Evolutionary conservation across 2,797 vertebrate species (phyloP).

Genomic region (Triplophysa bombifrons): DNA sequence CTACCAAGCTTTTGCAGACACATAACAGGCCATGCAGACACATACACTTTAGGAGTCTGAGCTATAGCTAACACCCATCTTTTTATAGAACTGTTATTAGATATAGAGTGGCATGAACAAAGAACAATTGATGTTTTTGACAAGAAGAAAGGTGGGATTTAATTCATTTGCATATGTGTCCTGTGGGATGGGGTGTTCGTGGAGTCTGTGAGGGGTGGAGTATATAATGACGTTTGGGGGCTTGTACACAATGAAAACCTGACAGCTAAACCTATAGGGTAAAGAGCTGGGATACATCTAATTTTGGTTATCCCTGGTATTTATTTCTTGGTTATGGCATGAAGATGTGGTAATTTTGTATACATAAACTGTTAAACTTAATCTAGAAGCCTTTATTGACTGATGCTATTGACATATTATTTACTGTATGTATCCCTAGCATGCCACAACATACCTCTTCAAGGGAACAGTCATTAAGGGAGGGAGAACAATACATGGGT

Average conservation of each 20-base stretch:
- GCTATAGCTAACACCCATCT: background rate
- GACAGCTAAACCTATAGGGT: conserved; percentile 5
- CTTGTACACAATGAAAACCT: conserved; percentile 24
- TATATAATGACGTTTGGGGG: conserved; percentile 45
- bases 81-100: background rate
- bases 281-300: background rate
- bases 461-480: background rate
- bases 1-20: conserved; percentile 43
- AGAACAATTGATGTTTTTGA: background rate
- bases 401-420: background rate
- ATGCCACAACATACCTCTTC: background rate
- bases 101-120: background rate
- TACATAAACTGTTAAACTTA: background rate
- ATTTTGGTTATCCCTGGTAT: background rate
- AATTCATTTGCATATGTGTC: conserved; percentile 6
- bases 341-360: background rate
- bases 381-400: background rate
- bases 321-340: background rate
- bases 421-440: background rate
- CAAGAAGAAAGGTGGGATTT: background rate
- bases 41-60: background rate
- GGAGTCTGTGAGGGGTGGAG: conserved; percentile 58
- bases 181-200: conserved; percentile 9
- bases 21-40: conserved; percentile 13
- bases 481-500: background rate